A percentile compares a stretch with the other conserved stretches of the same genome.
These are phyloP conservation scores for Neoniphon sammara DNA, from an alignment of 2,797 vertebrate genomes.

Conservation along the genomic window DNA sequence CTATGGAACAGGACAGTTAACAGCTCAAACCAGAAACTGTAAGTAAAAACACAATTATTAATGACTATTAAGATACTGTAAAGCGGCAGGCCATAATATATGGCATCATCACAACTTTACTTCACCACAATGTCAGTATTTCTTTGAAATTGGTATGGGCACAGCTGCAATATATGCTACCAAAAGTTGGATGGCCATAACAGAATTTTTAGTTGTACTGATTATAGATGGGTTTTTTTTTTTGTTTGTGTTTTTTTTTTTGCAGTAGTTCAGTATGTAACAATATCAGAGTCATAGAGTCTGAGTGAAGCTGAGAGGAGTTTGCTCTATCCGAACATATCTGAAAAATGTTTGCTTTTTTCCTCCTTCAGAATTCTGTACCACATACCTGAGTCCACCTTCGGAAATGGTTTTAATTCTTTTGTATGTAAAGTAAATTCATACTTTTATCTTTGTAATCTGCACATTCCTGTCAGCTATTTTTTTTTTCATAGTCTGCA, in stretches of 20 bases:
- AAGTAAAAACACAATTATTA: background rate
- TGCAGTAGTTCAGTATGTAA: slow-evolving; percentile 14
- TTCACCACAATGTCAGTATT: background rate
- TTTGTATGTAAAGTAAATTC: slow-evolving; percentile 19
- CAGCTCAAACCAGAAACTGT: slow-evolving; percentile 6
- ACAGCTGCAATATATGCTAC: slow-evolving; percentile 6
- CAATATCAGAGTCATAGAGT: slow-evolving; percentile 14
- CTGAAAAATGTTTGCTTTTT: slow-evolving; percentile 15
- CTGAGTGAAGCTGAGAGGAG: slow-evolving; percentile 21
- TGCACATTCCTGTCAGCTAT: background rate
- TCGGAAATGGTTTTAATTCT: slow-evolving; percentile 40
- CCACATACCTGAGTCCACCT: slow-evolving; percentile 33
- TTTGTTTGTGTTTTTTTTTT: slow-evolving; percentile 11
- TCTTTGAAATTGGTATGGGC: slow-evolving; percentile 13
- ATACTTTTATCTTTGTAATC: slow-evolving; percentile 37
- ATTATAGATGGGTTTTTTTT: background rate
- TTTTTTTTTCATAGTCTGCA: background rate
- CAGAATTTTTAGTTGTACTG: background rate
- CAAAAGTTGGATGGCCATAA: no score
- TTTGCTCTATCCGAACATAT: no score
- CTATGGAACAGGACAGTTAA: slow-evolving; percentile 9
- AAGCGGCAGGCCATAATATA: slow-evolving; percentile 1
- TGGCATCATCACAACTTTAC: slow-evolving; percentile 1
- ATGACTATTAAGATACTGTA: background rate
- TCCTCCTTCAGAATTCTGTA: slow-evolving; percentile 11